Percentiles rank a stretch among this genome's conserved stretches.
phyloP scores from a whole-genome alignment of 2,888 invertebrate species.

The Diloba caeruleocephala region DNA sequence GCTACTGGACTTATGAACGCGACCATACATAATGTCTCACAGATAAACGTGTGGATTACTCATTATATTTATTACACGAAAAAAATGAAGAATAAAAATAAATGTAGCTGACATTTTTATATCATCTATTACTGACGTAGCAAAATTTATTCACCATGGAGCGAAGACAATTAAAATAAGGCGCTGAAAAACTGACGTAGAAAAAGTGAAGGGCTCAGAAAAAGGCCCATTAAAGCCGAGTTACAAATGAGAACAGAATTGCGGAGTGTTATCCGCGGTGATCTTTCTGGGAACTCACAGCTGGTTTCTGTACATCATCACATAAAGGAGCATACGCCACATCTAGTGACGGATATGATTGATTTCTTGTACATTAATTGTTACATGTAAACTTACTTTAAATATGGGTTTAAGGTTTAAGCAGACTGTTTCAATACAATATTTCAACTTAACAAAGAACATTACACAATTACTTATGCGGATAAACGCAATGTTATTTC shows the following conservation, averaged over 20 bases:
- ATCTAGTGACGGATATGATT: conserved; percentile 50
- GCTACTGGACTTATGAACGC: too few species aligned
- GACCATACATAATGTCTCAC: too few species aligned
- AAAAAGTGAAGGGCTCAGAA: conserved; percentile 78
- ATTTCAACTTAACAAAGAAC: too few species aligned
- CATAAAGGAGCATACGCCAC: conserved; percentile 33
- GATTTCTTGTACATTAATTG: conserved; percentile 52
- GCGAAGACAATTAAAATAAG: conserved; percentile 80
- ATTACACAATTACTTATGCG: too few species aligned
- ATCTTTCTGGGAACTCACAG: conserved; percentile 73
- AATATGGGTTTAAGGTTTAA: neutral
- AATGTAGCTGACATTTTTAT: conserved; percentile 4
- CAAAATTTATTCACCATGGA: conserved; percentile 46
- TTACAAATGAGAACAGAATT: conserved; percentile 82
- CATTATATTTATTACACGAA: too few species aligned
- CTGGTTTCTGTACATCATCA: conserved; percentile 55
- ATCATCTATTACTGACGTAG: conserved; percentile 36
- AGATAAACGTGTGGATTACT: too few species aligned
- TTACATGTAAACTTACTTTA: neutral
- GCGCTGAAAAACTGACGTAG: conserved; percentile 75
- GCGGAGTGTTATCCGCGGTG: conserved; percentile 67
- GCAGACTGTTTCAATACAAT: too few species aligned
- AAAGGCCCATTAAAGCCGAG: conserved; percentile 81
- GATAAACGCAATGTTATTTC: too few species aligned
- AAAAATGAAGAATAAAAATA: neutral